Base-by-base conservation (phyloP, 1,140 invertebrate species). In the Sweltsa coloradensis region DNA sequence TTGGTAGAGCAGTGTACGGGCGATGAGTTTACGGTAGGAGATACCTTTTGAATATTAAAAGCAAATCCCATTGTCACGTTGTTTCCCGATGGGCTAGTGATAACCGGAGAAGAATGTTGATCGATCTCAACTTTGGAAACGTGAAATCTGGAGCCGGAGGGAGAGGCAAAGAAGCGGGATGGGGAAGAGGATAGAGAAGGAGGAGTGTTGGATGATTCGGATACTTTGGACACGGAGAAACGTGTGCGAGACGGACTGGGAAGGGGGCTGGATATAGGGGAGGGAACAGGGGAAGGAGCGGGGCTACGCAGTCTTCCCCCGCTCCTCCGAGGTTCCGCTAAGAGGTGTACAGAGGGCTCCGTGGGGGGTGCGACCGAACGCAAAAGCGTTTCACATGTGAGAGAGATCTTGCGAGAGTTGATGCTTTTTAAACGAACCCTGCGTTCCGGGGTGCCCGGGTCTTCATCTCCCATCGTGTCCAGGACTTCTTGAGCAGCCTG, bases 191-290 rank as follows among this genome's bases (percentile, higher is more conserved):
- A 53, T 18, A 48, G 25, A 2, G 50, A 51, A 6, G 54, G 47
- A 26, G 37, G 49, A 9, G 53, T 34, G 9, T 40, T 29, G 16
- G 51, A 46, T 14, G 52, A 54, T 41, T 63, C 61, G 18, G 60
- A 44, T 24, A 76, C 74, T 16, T 71, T 64, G 18, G 70, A 75
- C 2, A 77, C 74, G 45, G 75, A 68, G 54, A 78, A 77, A 19
- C 74, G 67, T 55, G 66, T 70, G 45, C 71, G 65, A 29, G 74
- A 76, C 19, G 71, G 66, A 43, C 66, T 69, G 7, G 74, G 71
- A 46, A 74, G 68, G 19, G 81, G 79, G 60, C 74, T 79, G 48
- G 78, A 75, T 49, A 76, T 72, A 19, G 81, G 81, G 27, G 78
- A 79, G 41, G 78, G 73, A 49, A 75, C 73, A 39, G 79, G 80